Evolutionary conservation across 2,888 invertebrate genomes (phyloP).

Genomic region (Lottia scabra): DNA sequence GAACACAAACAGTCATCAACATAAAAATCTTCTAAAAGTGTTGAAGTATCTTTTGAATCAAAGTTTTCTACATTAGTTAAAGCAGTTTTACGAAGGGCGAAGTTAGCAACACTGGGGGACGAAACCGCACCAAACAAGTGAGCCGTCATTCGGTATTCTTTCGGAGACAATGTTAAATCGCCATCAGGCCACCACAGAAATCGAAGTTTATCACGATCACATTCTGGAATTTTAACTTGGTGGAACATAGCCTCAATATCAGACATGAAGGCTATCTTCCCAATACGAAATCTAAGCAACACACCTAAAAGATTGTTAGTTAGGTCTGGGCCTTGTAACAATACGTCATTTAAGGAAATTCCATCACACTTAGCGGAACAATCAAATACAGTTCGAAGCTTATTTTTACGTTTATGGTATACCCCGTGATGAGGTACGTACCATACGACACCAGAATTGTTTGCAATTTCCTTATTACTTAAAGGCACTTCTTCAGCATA

Average conservation of each 20-base stretch:
- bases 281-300: conserved; percentile 32
- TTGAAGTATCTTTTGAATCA: neutral
- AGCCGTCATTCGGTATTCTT: neutral
- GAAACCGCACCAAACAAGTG: conserved; percentile 11
- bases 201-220: conserved; percentile 25
- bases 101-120: conserved; percentile 1
- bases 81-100: neutral
- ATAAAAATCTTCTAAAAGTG: conserved; percentile 21
- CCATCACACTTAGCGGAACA: conserved; percentile 25
- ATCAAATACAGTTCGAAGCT: conserved; percentile 34
- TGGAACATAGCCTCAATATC: conserved; percentile 35
- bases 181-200: conserved; percentile 34
- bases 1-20: conserved; percentile 28
- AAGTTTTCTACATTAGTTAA: neutral
- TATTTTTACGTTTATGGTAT: conserved; percentile 29
- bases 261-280: conserved; percentile 30
- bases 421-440: conserved; percentile 39
- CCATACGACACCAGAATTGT: conserved; percentile 21
- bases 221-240: conserved; percentile 25
- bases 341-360: conserved; percentile 28
- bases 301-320: conserved; percentile 35
- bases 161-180: neutral
- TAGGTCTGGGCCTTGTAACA: conserved; percentile 38
- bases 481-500: conserved; percentile 18
- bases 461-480: neutral